Conservation (phyloP, 2,797 vertebrate genomes). For the Balearica regulorum region DNA sequence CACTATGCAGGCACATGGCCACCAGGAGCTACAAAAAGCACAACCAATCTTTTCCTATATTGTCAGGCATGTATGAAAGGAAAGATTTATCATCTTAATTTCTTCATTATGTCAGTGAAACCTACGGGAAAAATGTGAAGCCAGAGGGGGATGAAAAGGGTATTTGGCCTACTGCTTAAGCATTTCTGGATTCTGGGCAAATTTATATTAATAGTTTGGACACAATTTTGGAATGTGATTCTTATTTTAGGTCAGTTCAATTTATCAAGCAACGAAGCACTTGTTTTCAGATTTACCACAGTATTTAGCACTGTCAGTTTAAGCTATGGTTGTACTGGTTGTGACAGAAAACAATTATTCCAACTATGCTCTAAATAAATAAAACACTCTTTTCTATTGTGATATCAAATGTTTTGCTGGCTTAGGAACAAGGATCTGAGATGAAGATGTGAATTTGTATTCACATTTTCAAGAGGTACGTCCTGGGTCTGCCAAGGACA, state of each 20-base stretch:
- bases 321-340: not conserved
- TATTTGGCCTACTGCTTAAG: not conserved
- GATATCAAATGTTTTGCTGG: not conserved
- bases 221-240: not conserved
- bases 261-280: constrained; percentile 10
- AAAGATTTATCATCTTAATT: not conserved
- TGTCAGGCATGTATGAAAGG: not conserved
- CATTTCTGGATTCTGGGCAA: not conserved
- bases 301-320: constrained; percentile 16
- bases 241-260: not conserved
- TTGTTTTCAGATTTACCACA: not conserved
- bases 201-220: constrained; percentile 1
- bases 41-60: not conserved
- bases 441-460: not conserved
- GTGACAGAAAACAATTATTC: not conserved
- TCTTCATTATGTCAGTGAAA: not conserved
- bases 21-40: not conserved
- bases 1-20: not conserved
- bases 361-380: not conserved
- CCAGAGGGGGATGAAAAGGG: not conserved
- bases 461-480: not conserved
- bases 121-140: not conserved
- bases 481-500: no score
- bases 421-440: not conserved
- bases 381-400: not conserved